These are phyloP conservation scores for Thumatha senex DNA, from an alignment of 2,888 invertebrate species.

Conservation along the genomic window DNA sequence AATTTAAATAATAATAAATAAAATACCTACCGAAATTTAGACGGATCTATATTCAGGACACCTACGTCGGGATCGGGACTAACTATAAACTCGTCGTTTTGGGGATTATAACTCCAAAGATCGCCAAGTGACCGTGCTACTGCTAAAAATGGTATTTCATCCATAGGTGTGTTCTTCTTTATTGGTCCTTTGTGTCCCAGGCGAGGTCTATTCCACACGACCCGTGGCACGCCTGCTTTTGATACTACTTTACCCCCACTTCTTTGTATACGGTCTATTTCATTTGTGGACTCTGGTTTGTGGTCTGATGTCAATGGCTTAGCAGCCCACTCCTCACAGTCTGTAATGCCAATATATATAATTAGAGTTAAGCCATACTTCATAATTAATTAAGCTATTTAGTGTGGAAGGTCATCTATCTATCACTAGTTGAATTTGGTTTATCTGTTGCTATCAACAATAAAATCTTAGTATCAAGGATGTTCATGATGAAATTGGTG, in stretches of 20 bases:
- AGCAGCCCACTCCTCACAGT: slow-evolving; percentile 89
- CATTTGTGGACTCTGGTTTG: slow-evolving; percentile 95
- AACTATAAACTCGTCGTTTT: slow-evolving; percentile 96
- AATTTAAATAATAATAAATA: too few relatives aligned
- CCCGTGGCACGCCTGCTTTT: slow-evolving; percentile 95
- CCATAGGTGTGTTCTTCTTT: slow-evolving; percentile 93
- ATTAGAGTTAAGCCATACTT: too few relatives aligned
- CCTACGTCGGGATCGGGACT: slow-evolving; percentile 98
- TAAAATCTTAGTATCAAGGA: too few relatives aligned
- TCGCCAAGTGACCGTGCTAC: slow-evolving; percentile 98
- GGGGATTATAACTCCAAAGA: slow-evolving; percentile 98
- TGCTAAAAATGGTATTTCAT: slow-evolving; percentile 97
- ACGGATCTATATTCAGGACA: slow-evolving; percentile 91
- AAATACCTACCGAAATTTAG: slow-evolving; percentile 82
- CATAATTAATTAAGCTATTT: neutral
- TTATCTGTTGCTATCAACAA: too few relatives aligned
- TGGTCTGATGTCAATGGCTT: slow-evolving; percentile 95
- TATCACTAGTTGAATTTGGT: neutral
- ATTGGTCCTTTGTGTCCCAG: slow-evolving; percentile 92
- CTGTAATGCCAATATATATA: slow-evolving; percentile 43
- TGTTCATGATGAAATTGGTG: too few relatives aligned
- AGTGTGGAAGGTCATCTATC: neutral
- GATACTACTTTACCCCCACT: slow-evolving; percentile 90
- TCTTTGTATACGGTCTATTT: slow-evolving; percentile 91
- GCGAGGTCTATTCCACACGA: slow-evolving; percentile 98